Evolutionary conservation across 2,888 invertebrate genomes (phyloP), one percentile per base, ranked within the genome.

Genomic region (Dicyrtoma fusca): DNA sequence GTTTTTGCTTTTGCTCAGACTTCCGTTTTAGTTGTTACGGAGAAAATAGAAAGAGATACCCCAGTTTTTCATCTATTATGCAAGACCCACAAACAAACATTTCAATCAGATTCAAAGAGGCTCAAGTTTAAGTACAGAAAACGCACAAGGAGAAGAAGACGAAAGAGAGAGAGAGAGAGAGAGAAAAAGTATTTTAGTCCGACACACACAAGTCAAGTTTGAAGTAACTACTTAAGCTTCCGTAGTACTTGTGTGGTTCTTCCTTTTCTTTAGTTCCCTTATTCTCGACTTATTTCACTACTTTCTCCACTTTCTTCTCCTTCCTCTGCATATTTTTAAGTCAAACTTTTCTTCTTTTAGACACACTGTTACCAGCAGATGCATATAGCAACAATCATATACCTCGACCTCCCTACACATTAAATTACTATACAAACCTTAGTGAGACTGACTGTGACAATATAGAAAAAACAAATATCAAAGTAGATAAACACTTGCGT

Each of bases 71-170:
- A 66, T 66, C 53, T 34, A 66, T 66, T 66, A 53, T 66, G 66
- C 66, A 66, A 34, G 19, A 11, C 34, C 53, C 8, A 25, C 49
- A 49, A 25, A 64, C 64, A 64, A 66, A 66, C 55, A 53, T 66
- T 66, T 66, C 66, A 66, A 66, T 66, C 66, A 66, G 53, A 51
- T 53, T 53, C 53, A 49, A 66, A 63, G 47, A 66, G 49, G 66
- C 42, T 53, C 64, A 64, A 64, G 49, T 64, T 47, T 25, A n/a
- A 49, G 61, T 47, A 21, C 47, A 64, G 14, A 64, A 44, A 21
- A 62, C 62, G 19, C n/a, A 17, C 1, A 53, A 53, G n/a, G 53
- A 53, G 53, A 53, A 53, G n/a, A 21, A 53, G 53, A 53, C 8
- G 53, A 53, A 8, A 53, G 19, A 53, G 49, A 49, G 49, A 49